Percentiles rank a stretch among this genome's conserved stretches.
These are phyloP conservation scores for Oryzias melastigma DNA, from an alignment of 2,113 vertebrate species.

Conservation along the genomic window DNA sequence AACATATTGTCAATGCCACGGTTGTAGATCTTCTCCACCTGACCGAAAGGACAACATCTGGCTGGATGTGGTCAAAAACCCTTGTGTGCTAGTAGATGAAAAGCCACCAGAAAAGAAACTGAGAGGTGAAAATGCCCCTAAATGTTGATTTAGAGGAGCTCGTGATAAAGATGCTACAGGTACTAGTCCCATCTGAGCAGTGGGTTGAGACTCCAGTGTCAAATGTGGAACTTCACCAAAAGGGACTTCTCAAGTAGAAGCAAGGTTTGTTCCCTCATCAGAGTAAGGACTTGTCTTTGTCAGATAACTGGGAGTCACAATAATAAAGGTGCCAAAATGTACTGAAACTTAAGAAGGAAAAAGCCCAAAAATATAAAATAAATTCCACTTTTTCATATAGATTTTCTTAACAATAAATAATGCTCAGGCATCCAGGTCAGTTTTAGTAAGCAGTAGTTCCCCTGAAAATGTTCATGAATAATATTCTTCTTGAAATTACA, in stretches of 20 bases:
- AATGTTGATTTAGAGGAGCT: not conserved
- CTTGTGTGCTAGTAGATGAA: rapidly evolving
- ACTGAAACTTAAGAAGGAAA: not conserved
- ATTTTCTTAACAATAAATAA: no score
- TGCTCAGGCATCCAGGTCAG: no score
- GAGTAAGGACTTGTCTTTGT: not conserved
- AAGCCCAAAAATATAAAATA: no score
- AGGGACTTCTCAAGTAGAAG: not conserved
- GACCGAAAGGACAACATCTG: no score
- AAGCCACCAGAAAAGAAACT: not conserved
- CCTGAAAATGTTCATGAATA: no score
- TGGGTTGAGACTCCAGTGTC: not conserved
- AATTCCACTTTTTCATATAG: no score
- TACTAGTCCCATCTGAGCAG: not conserved
- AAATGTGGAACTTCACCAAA: rapidly evolving
- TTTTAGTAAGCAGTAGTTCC: no score
- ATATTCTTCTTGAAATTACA: no score
- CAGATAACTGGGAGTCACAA: not conserved
- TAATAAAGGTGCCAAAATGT: slow-evolving; percentile 23
- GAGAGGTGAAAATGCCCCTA: not conserved
- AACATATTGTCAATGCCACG: no score
- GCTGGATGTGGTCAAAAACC: no score
- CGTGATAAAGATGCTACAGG: not conserved
- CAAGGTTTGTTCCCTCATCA: not conserved
- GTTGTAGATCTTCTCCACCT: no score